phyloP scores from a whole-genome alignment of 2,113 vertebrate genomes.

The Percopsis transmontana region DNA sequence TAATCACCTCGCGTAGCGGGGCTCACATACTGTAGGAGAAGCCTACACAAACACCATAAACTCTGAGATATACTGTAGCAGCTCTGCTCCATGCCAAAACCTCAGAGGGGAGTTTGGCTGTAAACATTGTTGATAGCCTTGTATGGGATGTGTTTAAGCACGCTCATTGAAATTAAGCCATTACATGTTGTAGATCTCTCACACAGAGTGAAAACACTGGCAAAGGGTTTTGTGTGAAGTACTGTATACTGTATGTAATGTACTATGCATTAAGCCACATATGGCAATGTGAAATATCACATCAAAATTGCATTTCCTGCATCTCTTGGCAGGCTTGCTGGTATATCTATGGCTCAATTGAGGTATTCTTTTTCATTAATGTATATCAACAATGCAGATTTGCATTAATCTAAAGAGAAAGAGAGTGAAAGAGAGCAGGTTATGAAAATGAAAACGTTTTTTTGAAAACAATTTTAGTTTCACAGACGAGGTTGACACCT shows the following conservation, averaged over 20 bases:
- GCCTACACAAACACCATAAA: constrained; percentile 67
- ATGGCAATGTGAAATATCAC: constrained; percentile 38
- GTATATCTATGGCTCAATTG: background rate
- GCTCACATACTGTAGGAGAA: constrained; percentile 75
- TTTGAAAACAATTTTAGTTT: constrained; percentile 51
- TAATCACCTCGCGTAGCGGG: constrained; percentile 76
- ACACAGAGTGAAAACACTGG: constrained; percentile 59
- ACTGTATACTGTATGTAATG: no score
- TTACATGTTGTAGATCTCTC: constrained; percentile 75
- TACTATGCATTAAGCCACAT: constrained; percentile 54
- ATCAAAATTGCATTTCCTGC: constrained; percentile 16
- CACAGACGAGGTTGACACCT: constrained; percentile 60
- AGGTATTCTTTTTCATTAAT: constrained; percentile 20
- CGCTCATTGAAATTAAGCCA: constrained; percentile 67
- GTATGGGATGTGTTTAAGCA: constrained; percentile 72
- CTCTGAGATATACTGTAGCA: constrained; percentile 62
- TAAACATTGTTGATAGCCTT: constrained; percentile 72
- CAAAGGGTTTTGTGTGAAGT: constrained; percentile 39
- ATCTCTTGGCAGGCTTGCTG: constrained; percentile 9
- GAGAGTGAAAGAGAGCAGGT: constrained; percentile 11
- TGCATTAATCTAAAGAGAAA: constrained; percentile 29
- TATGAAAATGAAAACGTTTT: constrained; percentile 33
- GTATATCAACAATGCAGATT: constrained; percentile 9
- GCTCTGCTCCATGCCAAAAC: constrained; percentile 64
- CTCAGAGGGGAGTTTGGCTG: constrained; percentile 52